Evolutionary conservation across 2,797 vertebrate genomes (phyloP).

Genomic region (Danio jaintianensis): DNA sequence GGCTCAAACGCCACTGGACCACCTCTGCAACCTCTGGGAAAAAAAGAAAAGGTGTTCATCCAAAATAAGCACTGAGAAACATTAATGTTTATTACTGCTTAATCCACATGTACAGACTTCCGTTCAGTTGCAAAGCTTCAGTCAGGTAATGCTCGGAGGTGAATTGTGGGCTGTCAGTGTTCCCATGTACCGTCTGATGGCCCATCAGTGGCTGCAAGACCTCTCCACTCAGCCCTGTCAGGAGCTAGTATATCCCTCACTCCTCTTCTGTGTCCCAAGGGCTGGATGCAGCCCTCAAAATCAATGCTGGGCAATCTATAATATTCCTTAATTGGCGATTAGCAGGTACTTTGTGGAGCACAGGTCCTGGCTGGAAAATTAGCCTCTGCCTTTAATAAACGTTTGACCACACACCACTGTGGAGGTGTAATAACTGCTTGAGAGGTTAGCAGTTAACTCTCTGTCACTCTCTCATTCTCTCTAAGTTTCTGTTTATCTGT

Average conservation of each 20-base stretch:
- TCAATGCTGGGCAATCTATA: conserved; percentile 78
- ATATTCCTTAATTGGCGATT: conserved; percentile 80
- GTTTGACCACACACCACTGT: conserved; percentile 65
- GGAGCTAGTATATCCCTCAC: conserved; percentile 46
- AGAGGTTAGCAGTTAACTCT: conserved; percentile 56
- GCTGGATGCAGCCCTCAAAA: conserved; percentile 67
- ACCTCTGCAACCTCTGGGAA: conserved; percentile 71
- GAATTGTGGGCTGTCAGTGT: conserved; percentile 40
- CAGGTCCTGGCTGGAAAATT: conserved; percentile 76
- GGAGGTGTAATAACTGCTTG: conserved; percentile 71
- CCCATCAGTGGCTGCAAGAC: conserved; percentile 52
- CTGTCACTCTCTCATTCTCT: neutral
- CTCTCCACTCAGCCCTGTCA: conserved; percentile 41
- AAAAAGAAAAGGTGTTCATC: conserved; percentile 21
- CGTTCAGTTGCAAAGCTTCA: conserved; percentile 1
- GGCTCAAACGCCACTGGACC: conserved; percentile 75
- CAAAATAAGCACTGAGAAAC: neutral
- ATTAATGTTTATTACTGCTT: neutral
- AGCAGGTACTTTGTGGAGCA: conserved; percentile 75
- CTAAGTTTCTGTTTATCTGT: too few species aligned
- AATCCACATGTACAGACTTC: neutral
- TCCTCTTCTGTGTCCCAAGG: conserved; percentile 51
- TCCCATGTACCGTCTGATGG: conserved; percentile 42
- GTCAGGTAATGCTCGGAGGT: conserved; percentile 27
- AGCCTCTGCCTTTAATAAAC: conserved; percentile 76